phyloP scores from a whole-genome alignment of 37 sponge, comb jelly and placozoan species.

The Petrosia ficiformis region DNA sequence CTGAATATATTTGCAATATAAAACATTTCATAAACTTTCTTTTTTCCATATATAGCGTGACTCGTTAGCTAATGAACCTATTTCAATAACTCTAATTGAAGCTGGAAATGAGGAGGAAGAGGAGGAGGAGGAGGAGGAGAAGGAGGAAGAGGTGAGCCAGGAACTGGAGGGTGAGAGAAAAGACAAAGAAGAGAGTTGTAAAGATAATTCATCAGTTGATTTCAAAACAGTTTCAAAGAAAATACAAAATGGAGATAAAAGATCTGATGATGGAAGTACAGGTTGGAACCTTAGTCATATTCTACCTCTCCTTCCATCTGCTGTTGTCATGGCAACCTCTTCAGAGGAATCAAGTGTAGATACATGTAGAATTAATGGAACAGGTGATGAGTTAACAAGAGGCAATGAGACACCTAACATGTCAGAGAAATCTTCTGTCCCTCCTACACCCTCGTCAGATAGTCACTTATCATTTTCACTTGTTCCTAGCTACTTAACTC shows the following conservation, averaged over 20 bases:
- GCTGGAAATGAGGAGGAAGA: neutral
- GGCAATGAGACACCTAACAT: neutral
- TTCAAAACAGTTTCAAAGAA: no score
- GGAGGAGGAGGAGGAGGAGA: constrained; percentile 17
- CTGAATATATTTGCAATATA: no score
- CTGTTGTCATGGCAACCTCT: no score
- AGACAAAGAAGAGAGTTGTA: neutral
- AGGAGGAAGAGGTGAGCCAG: neutral
- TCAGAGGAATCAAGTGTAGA: neutral
- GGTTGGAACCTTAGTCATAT: no score
- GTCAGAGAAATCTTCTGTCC: neutral
- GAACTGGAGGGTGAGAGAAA: neutral
- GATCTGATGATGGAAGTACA: no score
- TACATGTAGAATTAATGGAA: neutral
- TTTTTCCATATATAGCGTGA: neutral
- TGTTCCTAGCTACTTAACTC: constrained; percentile 14
- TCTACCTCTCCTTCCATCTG: no score
- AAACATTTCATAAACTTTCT: neutral
- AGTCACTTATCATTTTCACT: neutral
- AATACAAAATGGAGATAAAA: no score
- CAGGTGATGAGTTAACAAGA: neutral
- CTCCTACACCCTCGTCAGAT: neutral
- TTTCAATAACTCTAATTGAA: no score
- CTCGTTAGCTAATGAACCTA: no score
- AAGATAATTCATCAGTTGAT: no score